Conservation (phyloP, 2,888 invertebrate genomes). For the Orgyia antiqua region DNA sequence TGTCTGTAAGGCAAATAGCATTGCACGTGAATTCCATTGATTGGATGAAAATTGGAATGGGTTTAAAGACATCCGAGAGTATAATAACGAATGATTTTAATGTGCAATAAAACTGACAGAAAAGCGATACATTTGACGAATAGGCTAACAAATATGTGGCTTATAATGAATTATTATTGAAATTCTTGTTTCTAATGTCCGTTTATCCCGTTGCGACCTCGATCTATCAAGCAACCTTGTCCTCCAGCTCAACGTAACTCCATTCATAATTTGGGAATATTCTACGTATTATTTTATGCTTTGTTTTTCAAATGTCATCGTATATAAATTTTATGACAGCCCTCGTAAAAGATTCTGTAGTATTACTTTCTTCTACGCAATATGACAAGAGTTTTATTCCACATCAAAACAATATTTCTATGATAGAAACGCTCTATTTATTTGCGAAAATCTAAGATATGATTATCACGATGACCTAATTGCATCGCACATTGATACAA, state of each 20-base stretch:
- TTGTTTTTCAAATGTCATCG: conserved; percentile 1
- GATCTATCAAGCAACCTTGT: conserved; percentile 26
- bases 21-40: neutral
- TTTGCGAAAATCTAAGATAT: too few relatives aligned
- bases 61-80: conserved; percentile 5
- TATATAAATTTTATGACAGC: too few relatives aligned
- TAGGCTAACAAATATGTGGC: conserved; percentile 21
- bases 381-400: too few relatives aligned
- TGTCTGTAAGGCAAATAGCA: conserved; percentile 12
- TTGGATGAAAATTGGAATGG: conserved; percentile 6
- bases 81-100: conserved; percentile 9
- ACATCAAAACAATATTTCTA: too few relatives aligned
- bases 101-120: conserved; percentile 13
- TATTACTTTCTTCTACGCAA: too few relatives aligned
- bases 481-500: too few relatives aligned
- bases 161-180: conserved; percentile 17
- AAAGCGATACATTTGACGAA: conserved; percentile 22
- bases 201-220: conserved; percentile 19
- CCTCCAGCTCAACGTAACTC: conserved; percentile 4
- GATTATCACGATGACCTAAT: too few relatives aligned
- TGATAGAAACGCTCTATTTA: too few relatives aligned
- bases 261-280: conserved; percentile 25
- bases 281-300: conserved; percentile 2
- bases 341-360: too few relatives aligned
- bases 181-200: conserved; percentile 21